phyloP scores from a whole-genome alignment of 2,888 invertebrate genomes.

The Habrosyne pyritoides region DNA sequence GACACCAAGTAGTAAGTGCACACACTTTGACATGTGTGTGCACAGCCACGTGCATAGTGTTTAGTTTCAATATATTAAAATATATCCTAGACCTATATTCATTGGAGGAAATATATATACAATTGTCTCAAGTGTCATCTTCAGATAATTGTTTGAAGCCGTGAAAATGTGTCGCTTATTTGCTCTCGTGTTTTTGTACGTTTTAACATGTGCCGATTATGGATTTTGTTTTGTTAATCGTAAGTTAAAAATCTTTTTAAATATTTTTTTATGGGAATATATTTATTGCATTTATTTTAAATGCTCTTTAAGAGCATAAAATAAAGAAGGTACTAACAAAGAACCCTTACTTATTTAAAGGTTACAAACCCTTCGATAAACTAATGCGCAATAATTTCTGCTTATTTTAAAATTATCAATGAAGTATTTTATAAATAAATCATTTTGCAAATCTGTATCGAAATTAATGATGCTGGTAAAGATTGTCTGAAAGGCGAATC shows the following conservation, averaged over 20 bases:
- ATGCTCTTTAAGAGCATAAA: too few species aligned
- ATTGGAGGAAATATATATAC: constrained; percentile 41
- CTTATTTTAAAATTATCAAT: too few species aligned
- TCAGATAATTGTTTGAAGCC: constrained; percentile 35
- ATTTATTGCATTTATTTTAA: background rate
- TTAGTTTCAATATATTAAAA: constrained; percentile 23
- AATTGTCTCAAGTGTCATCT: constrained; percentile 25
- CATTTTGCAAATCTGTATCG: too few species aligned
- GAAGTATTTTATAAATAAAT: too few species aligned
- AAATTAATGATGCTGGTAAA: too few species aligned
- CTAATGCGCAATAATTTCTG: too few species aligned
- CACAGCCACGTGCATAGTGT: constrained; percentile 29
- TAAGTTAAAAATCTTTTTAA: constrained; percentile 55
- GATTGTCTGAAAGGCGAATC: too few species aligned
- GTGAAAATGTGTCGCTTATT: constrained; percentile 60
- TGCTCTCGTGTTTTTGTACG: constrained; percentile 40
- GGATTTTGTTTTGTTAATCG: constrained; percentile 70
- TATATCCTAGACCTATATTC: constrained; percentile 52
- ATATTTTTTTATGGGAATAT: background rate
- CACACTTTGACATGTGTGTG: constrained; percentile 55
- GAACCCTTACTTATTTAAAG: too few species aligned
- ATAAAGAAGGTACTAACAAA: too few species aligned
- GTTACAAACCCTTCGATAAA: too few species aligned
- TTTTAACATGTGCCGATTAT: constrained; percentile 35
- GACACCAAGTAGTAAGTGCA: constrained; percentile 57